Evolutionary conservation across 2,888 invertebrate species (phyloP), one percentile per base, ranked within the genome.

Genomic region (Mycalesis mineus): DNA sequence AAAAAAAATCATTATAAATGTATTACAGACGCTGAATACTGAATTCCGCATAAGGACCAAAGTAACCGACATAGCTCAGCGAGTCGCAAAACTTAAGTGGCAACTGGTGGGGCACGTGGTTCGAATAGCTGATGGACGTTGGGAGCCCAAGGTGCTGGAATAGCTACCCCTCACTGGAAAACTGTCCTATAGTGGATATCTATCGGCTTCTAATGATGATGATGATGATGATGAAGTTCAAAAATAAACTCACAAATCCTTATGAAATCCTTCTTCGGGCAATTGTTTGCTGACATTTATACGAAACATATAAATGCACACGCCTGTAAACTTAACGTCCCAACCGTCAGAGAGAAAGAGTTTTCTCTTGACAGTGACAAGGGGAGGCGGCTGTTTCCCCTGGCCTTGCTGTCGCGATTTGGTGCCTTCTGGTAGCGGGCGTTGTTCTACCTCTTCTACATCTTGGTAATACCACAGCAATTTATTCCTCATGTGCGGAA

Each of bases 241-340:
- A 9, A 39, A 47, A 17, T 9, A 36, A 37, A 63, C 92, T 91
- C 70, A 92, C 92, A 92, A 78, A 78, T 92, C 96, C 87, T 96
- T 96, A 78, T 96, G 96, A 72, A 97, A 97, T n/a, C 96, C 96
- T 85, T 97, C 97, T 78, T 97, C 97, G 0, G 96, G 96, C 65
- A 97, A 81, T 76, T 96, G 96, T 72, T 96, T 96, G 63, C 93
- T 92, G 40, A 94, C 95, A 74, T 94, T 96, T 47, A 96, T 94
- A 65, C 97, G 91, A 75, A 96, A 95, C 91, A 96, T 96, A 72
- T 95, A 96, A 66, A 96, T 93, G 70, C 96, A 96, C 57, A 95
- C 91, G 33, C 96, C 96, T 0, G 94, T 95, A 57, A 97, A 93
- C 13, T 94, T 92, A 41, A 93, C 93, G 65, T 94, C 93, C 93